These are phyloP conservation scores for Tribolium freemani DNA, from an alignment of 2,888 invertebrate genomes.

Conservation along the genomic window DNA sequence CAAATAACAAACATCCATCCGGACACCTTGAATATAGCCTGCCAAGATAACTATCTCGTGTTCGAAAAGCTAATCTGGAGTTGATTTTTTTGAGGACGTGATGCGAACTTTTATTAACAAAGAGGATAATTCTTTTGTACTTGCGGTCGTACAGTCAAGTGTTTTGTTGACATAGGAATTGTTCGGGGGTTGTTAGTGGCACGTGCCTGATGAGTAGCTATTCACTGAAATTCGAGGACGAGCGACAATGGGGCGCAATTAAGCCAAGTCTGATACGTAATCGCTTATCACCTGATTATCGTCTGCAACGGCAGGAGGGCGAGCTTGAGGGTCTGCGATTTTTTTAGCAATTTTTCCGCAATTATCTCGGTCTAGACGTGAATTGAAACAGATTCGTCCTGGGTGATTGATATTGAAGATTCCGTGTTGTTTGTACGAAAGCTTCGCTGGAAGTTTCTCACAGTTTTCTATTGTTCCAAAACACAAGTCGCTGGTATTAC, in stretches of 20 bases:
- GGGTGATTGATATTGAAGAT: constrained; percentile 28
- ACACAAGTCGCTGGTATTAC: constrained; percentile 39
- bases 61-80: constrained; percentile 42
- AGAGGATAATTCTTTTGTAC: constrained; percentile 31
- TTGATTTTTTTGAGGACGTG: constrained; percentile 30
- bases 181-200: constrained; percentile 45
- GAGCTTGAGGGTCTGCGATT: too few relatives aligned
- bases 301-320: constrained; percentile 29
- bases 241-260: constrained; percentile 45
- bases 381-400: background rate
- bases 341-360: too few relatives aligned
- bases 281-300: constrained; percentile 48
- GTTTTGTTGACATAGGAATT: constrained; percentile 39
- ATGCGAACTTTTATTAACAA: constrained; percentile 30
- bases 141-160: constrained; percentile 31
- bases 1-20: constrained; percentile 46
- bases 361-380: background rate
- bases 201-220: constrained; percentile 48
- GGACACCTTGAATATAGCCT: constrained; percentile 42
- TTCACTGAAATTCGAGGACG: constrained; percentile 43
- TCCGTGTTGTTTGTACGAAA: constrained; percentile 15
- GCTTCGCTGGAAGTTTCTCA: constrained; percentile 29
- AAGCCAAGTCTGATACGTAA: constrained; percentile 40
- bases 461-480: constrained; percentile 36
- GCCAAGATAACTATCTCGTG: constrained; percentile 43